Percentiles rank a stretch among this genome's conserved stretches.
Conservation (phyloP, 2,797 vertebrate species). For the Linurgus olivaceus region DNA sequence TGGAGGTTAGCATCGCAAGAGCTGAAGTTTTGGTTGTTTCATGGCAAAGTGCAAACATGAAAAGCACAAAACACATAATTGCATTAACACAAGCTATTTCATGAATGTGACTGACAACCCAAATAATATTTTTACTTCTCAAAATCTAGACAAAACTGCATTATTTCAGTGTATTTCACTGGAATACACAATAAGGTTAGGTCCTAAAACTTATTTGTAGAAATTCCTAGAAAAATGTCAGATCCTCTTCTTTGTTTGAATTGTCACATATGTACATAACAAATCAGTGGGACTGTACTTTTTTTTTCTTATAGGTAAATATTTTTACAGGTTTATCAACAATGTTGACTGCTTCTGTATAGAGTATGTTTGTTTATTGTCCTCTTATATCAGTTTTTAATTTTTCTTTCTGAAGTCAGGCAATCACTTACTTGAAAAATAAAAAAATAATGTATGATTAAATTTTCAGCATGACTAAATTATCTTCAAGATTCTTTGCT, state of each 20-base stretch:
- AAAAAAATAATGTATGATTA: background rate
- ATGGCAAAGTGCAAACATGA: background rate
- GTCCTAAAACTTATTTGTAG: background rate
- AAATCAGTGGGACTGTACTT: background rate
- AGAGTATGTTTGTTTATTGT: background rate
- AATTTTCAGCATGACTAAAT: background rate
- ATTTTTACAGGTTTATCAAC: background rate
- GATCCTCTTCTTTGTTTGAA: background rate
- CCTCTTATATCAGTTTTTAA: background rate
- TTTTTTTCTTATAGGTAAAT: background rate
- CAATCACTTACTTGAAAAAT: background rate
- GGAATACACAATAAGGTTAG: background rate
- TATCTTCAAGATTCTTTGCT: background rate
- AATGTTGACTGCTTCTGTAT: background rate
- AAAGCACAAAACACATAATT: background rate
- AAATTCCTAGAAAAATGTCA: background rate
- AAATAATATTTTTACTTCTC: background rate
- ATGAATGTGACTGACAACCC: background rate
- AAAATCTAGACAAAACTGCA: background rate
- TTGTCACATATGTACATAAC: background rate
- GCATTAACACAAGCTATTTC: background rate
- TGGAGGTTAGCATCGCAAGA: background rate
- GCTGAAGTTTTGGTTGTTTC: background rate
- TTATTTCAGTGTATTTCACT: background rate
- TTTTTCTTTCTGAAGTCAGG: background rate